A percentile compares a stretch with the other conserved stretches of the same genome.
phyloP scores from a whole-genome alignment of 2,113 vertebrate genomes.

The Tragulus kanchil region DNA sequence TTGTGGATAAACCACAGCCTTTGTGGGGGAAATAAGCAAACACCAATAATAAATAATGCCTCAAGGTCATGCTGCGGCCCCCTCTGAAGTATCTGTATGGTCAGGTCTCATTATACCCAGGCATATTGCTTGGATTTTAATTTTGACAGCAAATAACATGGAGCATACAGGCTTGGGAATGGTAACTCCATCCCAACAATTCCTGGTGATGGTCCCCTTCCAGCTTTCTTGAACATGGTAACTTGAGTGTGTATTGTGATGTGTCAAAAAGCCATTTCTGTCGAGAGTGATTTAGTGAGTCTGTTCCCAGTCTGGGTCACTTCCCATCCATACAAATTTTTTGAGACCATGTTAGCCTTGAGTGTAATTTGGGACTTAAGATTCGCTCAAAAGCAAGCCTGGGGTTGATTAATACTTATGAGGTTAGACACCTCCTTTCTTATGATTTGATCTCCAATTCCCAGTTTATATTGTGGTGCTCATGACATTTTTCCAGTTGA shows the following conservation, averaged over 20 bases:
- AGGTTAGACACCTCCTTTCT: constrained; percentile 20
- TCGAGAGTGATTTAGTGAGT: constrained; percentile 3
- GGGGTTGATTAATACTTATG: background rate
- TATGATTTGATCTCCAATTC: background rate
- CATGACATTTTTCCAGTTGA: background rate
- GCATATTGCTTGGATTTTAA: constrained; percentile 63
- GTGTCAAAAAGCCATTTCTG: background rate
- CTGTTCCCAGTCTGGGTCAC: background rate
- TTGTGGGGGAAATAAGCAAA: constrained; percentile 59
- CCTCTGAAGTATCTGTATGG: constrained; percentile 40
- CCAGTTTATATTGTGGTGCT: constrained; percentile 11
- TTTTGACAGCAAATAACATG: constrained; percentile 44
- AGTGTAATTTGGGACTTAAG: constrained; percentile 11
- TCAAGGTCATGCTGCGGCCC: background rate
- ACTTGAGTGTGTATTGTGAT: background rate
- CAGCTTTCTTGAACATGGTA: constrained; percentile 8
- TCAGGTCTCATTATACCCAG: constrained; percentile 54
- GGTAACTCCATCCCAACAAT: constrained; percentile 7
- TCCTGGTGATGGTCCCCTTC: background rate
- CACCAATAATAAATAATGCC: constrained; percentile 73
- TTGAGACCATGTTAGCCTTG: background rate
- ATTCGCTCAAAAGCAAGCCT: constrained; percentile 9
- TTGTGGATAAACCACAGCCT: constrained; percentile 77
- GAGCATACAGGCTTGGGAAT: background rate
- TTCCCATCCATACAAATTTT: constrained; percentile 15